A percentile compares a stretch with the other conserved stretches of the same genome.
These are phyloP conservation scores for Lanistes nyassanus DNA, from an alignment of 1,140 invertebrate genomes.

Conservation along the genomic window DNA sequence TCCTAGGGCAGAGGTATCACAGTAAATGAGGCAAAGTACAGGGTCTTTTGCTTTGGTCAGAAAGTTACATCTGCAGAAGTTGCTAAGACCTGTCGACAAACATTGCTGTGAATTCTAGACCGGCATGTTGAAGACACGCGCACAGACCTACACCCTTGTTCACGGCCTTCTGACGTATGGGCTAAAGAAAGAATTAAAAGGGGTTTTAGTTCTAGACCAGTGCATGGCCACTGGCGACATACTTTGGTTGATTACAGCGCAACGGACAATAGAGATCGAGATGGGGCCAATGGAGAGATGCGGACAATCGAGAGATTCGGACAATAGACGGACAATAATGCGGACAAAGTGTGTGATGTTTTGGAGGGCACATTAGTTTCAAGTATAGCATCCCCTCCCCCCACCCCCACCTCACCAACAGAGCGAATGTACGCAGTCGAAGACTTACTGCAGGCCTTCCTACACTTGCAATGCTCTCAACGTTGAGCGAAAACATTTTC, in stretches of 20 bases:
- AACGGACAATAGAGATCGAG: no score
- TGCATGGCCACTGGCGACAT: no score
- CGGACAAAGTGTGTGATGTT: not conserved
- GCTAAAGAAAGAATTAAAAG: not conserved
- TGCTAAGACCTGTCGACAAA: not conserved
- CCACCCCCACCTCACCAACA: not conserved
- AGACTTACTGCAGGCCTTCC: no score
- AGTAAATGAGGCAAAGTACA: not conserved
- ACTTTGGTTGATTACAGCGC: no score
- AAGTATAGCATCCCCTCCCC: not conserved
- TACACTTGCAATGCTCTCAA: no score
- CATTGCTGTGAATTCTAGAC: not conserved
- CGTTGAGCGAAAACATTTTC: no score
- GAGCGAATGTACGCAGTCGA: no score
- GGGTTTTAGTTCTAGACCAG: no score
- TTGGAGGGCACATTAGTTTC: not conserved
- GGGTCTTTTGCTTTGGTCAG: not conserved
- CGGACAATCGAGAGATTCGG: no score
- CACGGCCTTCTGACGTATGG: not conserved
- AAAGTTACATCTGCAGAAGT: not conserved
- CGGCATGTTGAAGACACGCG: not conserved
- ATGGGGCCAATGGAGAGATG: no score
- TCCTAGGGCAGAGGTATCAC: not conserved
- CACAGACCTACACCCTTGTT: not conserved
- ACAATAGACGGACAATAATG: no score